Evolutionary conservation across 2,797 vertebrate genomes (phyloP).

Genomic region (Eutrigla gurnardus): DNA sequence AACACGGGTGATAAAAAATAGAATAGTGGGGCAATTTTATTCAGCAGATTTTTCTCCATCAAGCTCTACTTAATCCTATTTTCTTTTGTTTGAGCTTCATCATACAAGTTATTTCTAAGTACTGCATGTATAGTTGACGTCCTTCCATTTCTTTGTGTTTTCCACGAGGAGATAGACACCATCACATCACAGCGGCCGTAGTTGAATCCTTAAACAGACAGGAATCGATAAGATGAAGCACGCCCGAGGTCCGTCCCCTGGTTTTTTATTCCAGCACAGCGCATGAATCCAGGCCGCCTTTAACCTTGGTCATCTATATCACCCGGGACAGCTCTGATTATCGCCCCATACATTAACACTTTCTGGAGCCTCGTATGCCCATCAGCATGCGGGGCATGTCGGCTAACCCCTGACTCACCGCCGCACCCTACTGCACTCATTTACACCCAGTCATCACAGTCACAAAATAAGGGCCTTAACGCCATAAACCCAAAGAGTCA

Average conservation of each 20-base stretch:
- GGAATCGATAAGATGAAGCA: slow-evolving; percentile 35
- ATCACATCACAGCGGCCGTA: slow-evolving; percentile 20
- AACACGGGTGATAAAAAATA: neutral
- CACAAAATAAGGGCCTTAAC: slow-evolving; percentile 2
- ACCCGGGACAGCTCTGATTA: slow-evolving; percentile 45
- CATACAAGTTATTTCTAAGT: neutral
- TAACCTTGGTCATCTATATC: slow-evolving; percentile 51
- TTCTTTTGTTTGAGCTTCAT: neutral
- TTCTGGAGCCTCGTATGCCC: slow-evolving; percentile 7
- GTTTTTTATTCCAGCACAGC: slow-evolving; percentile 32
- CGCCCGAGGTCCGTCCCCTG: slow-evolving; percentile 25
- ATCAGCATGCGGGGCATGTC: slow-evolving; percentile 62
- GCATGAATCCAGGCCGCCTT: slow-evolving; percentile 17
- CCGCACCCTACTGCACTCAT: slow-evolving; percentile 53
- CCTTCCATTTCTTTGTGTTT: neutral
- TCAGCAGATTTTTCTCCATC: neutral
- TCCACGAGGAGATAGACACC: neutral
- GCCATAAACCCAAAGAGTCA: slow-evolving; percentile 18
- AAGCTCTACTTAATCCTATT: neutral
- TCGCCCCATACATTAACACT: slow-evolving; percentile 45
- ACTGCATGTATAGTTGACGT: neutral
- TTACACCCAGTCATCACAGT: slow-evolving; percentile 47
- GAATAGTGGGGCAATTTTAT: neutral
- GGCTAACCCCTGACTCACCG: slow-evolving; percentile 43
- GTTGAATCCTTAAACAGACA: slow-evolving; percentile 35